Evolutionary conservation across 1,140 invertebrate genomes (phyloP).

Genomic region (Leptinotarsa defecta): DNA sequence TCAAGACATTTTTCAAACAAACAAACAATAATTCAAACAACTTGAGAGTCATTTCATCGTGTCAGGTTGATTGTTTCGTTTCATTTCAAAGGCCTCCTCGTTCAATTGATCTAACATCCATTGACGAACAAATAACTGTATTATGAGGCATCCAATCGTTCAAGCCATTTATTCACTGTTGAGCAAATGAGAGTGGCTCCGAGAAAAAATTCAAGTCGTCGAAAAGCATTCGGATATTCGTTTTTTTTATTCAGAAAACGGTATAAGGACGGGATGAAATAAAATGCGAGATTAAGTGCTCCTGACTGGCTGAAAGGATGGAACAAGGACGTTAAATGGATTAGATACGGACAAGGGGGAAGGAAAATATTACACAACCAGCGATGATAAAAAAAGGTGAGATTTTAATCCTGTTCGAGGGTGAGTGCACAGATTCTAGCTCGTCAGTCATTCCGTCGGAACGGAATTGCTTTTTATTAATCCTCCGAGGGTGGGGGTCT

Average conservation of each 20-base stretch:
- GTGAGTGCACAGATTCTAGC: background rate
- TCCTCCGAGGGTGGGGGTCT: background rate
- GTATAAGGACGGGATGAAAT: slow-evolving; percentile 41
- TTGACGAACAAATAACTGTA: too few species aligned
- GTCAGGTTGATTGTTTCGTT: too few species aligned
- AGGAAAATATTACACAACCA: slow-evolving; percentile 47
- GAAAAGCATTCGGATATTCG: background rate
- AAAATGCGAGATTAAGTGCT: slow-evolving; percentile 45
- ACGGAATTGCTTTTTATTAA: slow-evolving; percentile 4
- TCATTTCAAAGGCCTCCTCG: too few species aligned
- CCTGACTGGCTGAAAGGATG: slow-evolving; percentile 41
- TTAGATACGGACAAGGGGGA: slow-evolving; percentile 47
- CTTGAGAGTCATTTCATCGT: too few species aligned
- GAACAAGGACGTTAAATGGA: slow-evolving; percentile 43
- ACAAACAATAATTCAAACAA: too few species aligned
- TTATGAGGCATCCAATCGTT: too few species aligned
- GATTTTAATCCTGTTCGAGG: background rate
- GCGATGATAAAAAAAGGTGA: slow-evolving; percentile 46
- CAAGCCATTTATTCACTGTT: background rate
- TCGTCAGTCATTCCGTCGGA: background rate
- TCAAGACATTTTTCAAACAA: too few species aligned
- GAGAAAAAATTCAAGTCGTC: background rate
- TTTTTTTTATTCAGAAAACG: slow-evolving; percentile 39
- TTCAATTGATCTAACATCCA: too few species aligned
- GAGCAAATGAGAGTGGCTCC: slow-evolving; percentile 13